Evolutionary conservation across 2,113 vertebrate genomes (phyloP).

Genomic region (Australoheros scitulus): DNA sequence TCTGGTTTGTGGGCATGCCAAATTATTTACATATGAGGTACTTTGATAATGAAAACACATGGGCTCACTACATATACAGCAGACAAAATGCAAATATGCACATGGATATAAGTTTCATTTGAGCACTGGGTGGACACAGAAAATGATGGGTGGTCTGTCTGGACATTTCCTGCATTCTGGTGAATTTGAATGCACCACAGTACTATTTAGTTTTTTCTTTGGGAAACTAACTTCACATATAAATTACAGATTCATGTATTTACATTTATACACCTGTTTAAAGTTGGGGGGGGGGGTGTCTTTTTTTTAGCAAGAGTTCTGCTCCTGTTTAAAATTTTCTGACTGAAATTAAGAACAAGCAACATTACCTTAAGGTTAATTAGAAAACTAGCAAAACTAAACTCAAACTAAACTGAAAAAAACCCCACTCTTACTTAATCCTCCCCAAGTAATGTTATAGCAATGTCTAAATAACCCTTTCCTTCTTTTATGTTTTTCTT

Average conservation of each 20-base stretch:
- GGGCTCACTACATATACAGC: background rate
- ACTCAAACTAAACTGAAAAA: no score
- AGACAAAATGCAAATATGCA: background rate
- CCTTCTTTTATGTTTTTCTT: background rate
- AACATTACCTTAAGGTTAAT: no score
- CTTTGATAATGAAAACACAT: background rate
- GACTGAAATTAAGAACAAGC: background rate
- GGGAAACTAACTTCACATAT: background rate
- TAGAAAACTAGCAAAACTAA: no score
- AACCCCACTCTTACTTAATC: no score
- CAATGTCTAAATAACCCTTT: background rate
- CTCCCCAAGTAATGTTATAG: background rate
- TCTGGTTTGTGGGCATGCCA: background rate
- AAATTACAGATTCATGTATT: background rate
- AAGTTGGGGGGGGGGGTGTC: no score
- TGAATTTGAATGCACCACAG: background rate
- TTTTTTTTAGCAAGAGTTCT: background rate
- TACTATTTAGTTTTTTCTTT: background rate
- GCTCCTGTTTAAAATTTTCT: no score
- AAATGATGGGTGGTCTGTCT: background rate
- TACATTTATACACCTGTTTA: background rate
- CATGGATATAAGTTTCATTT: background rate
- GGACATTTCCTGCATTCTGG: background rate
- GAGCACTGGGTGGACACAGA: background rate
- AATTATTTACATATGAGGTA: background rate